Base-by-base conservation (phyloP, 1,140 invertebrate species). In the Liolophura sinensis region DNA sequence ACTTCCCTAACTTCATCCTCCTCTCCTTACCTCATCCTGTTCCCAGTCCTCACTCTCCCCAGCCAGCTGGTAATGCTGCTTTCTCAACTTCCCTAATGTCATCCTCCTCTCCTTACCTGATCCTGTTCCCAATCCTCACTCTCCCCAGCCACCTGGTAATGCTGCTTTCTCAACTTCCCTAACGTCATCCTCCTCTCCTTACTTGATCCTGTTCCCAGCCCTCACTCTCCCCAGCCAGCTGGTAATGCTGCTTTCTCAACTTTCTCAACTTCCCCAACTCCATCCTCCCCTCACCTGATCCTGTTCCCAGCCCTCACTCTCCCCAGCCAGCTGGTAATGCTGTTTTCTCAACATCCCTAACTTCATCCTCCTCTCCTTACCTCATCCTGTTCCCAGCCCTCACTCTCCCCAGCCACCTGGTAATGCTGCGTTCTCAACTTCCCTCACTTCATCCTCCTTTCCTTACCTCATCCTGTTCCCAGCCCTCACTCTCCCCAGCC, bases 371-470 rank as follows among this genome's bases (percentile, higher is more conserved):
- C 31, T 9, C 31, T 9, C 9, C 62, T 20, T 62, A 74, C 75
- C 75, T 74, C 60, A 40, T 72, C 68, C 0, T 76, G 71, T 48
- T 82, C 80, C 74, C 75, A 77, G 14, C 81, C 81, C 69, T 82
- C 82, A 50, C 71, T 70, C 57, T 83, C 83, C n/a, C 77, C 82
- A 15, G 81, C 93, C 74, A 96, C 87, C 76, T 93, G 91, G 86
- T 99, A 99, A 87, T 99, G 96, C 73, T 94, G 90, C 80, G 92
- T 92, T 62, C 97, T 87, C 40, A 99, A 87, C 62, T 93, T 90
- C 16, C 94, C 88, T 60, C 99, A 86, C 67, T 82, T 84, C 57
- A 90, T 86, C 72, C 97, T 88, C 85, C 31, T 9, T 40, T 98
- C 95, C 71, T 91, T 92, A 75, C 95, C 92, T 56, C 99, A 85